phyloP scores from a whole-genome alignment of 2,797 vertebrate genomes.

The Anas georgica region DNA sequence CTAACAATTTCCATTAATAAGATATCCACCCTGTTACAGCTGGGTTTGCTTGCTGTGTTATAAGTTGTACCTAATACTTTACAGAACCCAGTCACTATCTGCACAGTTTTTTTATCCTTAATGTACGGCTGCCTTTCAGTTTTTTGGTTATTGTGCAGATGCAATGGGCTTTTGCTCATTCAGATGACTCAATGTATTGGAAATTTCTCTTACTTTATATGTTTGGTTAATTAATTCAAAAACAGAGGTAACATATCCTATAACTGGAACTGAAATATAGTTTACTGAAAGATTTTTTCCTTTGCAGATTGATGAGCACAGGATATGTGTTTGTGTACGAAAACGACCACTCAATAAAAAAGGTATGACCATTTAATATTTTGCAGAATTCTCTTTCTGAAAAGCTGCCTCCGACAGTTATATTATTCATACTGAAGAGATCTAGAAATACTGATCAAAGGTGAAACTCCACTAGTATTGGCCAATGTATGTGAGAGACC shows the following conservation, averaged over 20 bases:
- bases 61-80: background rate
- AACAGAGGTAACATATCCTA: background rate
- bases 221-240: background rate
- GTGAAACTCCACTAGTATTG: background rate
- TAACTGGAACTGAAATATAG: background rate
- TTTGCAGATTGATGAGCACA: conserved; percentile 94
- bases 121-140: background rate
- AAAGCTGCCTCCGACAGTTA: background rate
- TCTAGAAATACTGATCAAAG: background rate
- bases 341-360: conserved; percentile 97
- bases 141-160: background rate
- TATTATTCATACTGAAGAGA: background rate
- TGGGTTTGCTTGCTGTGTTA: background rate
- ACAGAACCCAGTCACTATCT: background rate
- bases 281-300: conserved; percentile 1
- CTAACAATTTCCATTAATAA: background rate
- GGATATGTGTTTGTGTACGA: conserved; percentile 97
- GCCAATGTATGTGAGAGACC: background rate
- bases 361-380: conserved; percentile 78
- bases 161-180: background rate
- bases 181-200: background rate
- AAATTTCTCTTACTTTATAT: background rate
- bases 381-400: background rate
- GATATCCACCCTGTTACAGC: background rate
- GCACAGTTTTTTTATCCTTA: background rate